Evolutionary conservation across 1,140 invertebrate genomes (phyloP).

Genomic region (Rhyzopertha dominica): DNA sequence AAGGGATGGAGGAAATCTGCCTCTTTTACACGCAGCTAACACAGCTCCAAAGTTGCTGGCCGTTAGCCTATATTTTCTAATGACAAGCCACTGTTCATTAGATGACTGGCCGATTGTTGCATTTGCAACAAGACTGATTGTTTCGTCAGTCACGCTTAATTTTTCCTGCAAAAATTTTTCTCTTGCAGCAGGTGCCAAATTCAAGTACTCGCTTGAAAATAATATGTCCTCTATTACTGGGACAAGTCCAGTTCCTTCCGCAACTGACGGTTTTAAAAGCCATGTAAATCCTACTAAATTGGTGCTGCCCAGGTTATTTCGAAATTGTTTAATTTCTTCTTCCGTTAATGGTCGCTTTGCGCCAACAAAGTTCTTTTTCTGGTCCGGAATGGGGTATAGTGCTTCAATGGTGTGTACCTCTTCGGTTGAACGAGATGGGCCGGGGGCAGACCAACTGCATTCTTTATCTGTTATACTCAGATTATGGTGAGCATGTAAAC

Average conservation of each 20-base stretch:
- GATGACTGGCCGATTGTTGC: conserved; percentile 11
- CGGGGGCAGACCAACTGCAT: neutral
- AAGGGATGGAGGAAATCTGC: conserved; percentile 13
- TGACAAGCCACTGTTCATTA: conserved; percentile 18
- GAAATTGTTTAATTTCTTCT: conserved; percentile 7
- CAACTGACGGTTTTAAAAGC: conserved; percentile 1
- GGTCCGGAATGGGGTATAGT: neutral
- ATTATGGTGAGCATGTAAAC: conserved; percentile 8
- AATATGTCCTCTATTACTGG: conserved; percentile 9
- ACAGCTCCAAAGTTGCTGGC: conserved; percentile 18
- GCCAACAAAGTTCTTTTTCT: conserved; percentile 6
- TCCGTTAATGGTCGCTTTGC: neutral
- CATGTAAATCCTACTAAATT: conserved; percentile 10
- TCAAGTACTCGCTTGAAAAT: conserved; percentile 5
- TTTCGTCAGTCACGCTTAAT: neutral
- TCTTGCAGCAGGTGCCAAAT: conserved; percentile 1
- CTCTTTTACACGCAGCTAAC: conserved; percentile 11
- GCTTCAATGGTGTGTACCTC: neutral
- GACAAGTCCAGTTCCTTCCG: neutral
- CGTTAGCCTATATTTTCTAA: conserved; percentile 13
- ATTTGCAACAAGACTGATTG: neutral
- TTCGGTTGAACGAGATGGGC: neutral
- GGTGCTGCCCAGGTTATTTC: conserved; percentile 1
- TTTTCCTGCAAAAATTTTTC: conserved; percentile 7
- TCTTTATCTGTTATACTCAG: conserved; percentile 10